These are phyloP conservation scores for Manis javanica DNA, from an alignment of 2,797 vertebrate species.

Conservation along the genomic window DNA sequence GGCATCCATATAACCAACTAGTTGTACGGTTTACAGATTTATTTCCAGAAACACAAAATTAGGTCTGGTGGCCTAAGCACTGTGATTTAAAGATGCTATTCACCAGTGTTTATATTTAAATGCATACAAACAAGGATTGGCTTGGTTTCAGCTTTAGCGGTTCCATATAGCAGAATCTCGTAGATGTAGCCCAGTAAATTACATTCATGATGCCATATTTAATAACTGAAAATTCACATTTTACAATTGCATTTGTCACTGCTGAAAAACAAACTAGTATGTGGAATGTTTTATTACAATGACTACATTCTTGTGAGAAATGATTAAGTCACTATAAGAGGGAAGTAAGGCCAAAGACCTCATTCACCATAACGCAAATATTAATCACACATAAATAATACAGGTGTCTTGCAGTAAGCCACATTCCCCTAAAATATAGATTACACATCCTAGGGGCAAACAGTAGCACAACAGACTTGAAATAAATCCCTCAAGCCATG, in stretches of 20 bases:
- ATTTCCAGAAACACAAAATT: slow-evolving; percentile 36
- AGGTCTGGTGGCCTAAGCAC: slow-evolving; percentile 41
- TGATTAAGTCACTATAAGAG: slow-evolving; percentile 90
- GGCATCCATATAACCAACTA: slow-evolving; percentile 66
- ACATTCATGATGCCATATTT: slow-evolving; percentile 82
- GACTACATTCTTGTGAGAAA: slow-evolving; percentile 88
- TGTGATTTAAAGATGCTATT: slow-evolving; percentile 66
- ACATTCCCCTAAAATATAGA: slow-evolving; percentile 89
- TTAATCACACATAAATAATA: slow-evolving; percentile 92
- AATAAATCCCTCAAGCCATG: slow-evolving; percentile 89
- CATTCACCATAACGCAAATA: slow-evolving; percentile 88
- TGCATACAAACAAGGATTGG: slow-evolving; percentile 44
- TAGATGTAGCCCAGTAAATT: slow-evolving; percentile 78
- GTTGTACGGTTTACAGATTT: slow-evolving; percentile 53
- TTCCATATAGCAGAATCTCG: slow-evolving; percentile 58
- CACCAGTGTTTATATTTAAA: slow-evolving; percentile 47
- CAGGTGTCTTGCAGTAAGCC: slow-evolving; percentile 89
- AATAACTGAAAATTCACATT: slow-evolving; percentile 85
- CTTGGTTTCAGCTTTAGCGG: slow-evolving; percentile 45
- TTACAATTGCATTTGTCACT: slow-evolving; percentile 88
- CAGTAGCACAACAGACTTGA: slow-evolving; percentile 84
- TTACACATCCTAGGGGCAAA: slow-evolving; percentile 89
- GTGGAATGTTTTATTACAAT: slow-evolving; percentile 88
- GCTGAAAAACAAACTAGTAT: slow-evolving; percentile 83
- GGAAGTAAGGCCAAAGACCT: slow-evolving; percentile 89